These are phyloP conservation scores for Taenioides sp. DNA, from an alignment of 2,797 vertebrate genomes.

Conservation along the genomic window DNA sequence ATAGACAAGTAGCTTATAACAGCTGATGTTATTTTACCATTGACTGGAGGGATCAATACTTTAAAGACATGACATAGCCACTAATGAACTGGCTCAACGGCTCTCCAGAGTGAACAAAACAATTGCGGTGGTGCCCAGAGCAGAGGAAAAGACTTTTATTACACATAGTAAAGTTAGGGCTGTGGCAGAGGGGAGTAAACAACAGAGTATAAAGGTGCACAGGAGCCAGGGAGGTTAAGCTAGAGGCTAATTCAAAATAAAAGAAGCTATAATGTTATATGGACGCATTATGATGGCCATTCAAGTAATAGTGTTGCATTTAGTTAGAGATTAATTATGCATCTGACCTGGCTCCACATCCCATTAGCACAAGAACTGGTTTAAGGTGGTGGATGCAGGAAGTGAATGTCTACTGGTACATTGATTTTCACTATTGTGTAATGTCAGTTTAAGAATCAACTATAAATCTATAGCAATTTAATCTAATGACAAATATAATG, in stretches of 20 bases:
- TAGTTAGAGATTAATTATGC: slow-evolving; percentile 5
- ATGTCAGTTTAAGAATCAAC: background rate
- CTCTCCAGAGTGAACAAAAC: slow-evolving; percentile 75
- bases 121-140: slow-evolving; percentile 70
- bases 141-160: slow-evolving; percentile 56
- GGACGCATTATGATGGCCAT: slow-evolving; percentile 8
- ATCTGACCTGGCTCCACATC: slow-evolving; percentile 8
- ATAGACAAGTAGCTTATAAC: slow-evolving; percentile 97
- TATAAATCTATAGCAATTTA: too few species aligned
- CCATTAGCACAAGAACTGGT: background rate
- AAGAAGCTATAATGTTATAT: slow-evolving; percentile 8
- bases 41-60: slow-evolving; percentile 93
- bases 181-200: slow-evolving; percentile 16
- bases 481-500: too few species aligned
- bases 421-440: background rate
- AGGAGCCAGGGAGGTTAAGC: background rate
- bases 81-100: slow-evolving; percentile 84
- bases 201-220: slow-evolving; percentile 21
- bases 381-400: background rate
- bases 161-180: slow-evolving; percentile 43
- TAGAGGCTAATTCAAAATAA: slow-evolving; percentile 11
- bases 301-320: slow-evolving; percentile 10
- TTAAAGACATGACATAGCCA: slow-evolving; percentile 89
- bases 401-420: background rate
- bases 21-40: slow-evolving; percentile 97